Evolutionary conservation across 2,888 invertebrate genomes (phyloP).

Genomic region (Ganaspis brasiliensis): DNA sequence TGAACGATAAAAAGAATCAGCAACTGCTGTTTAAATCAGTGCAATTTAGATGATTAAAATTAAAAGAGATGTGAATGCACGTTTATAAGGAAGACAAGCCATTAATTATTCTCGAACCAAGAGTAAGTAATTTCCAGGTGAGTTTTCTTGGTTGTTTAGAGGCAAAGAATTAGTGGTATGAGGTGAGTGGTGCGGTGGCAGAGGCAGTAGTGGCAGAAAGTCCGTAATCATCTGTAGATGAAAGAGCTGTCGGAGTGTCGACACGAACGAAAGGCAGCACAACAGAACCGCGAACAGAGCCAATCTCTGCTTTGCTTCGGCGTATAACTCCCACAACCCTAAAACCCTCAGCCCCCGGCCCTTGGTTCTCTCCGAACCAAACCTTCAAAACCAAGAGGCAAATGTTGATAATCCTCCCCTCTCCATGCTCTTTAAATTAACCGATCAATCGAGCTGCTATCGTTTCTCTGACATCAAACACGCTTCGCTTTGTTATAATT

Average conservation of each 20-base stretch:
- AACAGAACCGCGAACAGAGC: conserved; percentile 71
- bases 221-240: conserved; percentile 80
- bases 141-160: conserved; percentile 63
- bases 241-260: conserved; percentile 80
- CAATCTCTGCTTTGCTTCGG: conserved; percentile 70
- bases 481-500: conserved; percentile 76
- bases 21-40: too few species aligned
- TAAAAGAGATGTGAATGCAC: too few species aligned
- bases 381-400: conserved; percentile 53
- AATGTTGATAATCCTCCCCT: conserved; percentile 61
- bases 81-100: conserved; percentile 47
- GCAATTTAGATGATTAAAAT: too few species aligned
- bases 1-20: too few species aligned
- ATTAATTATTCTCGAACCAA: conserved; percentile 73
- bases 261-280: conserved; percentile 71
- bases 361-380: conserved; percentile 58
- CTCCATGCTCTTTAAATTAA: conserved; percentile 77
- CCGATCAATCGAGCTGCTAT: conserved; percentile 76
- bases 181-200: conserved; percentile 45
- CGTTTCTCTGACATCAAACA: conserved; percentile 75
- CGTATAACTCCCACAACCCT: conserved; percentile 65
- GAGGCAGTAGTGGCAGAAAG: conserved; percentile 59
- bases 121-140: conserved; percentile 71
- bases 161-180: conserved; percentile 50
- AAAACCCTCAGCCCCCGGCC: conserved; percentile 59